Evolutionary conservation across 2,888 invertebrate species (phyloP), one percentile per base, ranked within the genome.

Genomic region (Hemithea aestivaria): DNA sequence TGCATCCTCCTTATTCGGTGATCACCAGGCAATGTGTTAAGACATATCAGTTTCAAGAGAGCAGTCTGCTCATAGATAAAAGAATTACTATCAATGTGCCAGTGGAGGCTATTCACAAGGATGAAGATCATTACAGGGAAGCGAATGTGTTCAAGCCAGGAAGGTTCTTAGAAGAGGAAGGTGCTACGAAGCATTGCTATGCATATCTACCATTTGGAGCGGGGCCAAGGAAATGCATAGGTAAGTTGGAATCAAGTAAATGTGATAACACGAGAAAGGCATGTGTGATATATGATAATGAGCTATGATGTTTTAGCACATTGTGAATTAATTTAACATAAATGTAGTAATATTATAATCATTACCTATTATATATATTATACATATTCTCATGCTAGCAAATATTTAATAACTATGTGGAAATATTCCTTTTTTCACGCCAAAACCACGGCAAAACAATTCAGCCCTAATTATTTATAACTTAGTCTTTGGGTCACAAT

Each of bases 221-320:
- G 7, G 87, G 87, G 27, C 83, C 84, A 12, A 76, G 82, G 36
- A 83, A 77, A 65, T 87, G 85, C 51, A 61, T 81, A 46, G 84
- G 85, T 87, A 60, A 75, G 80, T 60, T 20, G 2, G 16, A 16
- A 16, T 16, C 3, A 4, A 16, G 16, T 16, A 16, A 16, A 5
- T 24, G 24, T 24, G 10, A 8, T 16, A 16, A 16, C 3, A 16
- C 16, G 2, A 2, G 16, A n/a, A n/a, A n/a, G n/a, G n/a, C n/a
- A n/a, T n/a, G n/a, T n/a, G n/a, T n/a, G n/a, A n/a, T n/a, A n/a
- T 16, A 5, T 16, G 16, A 16, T 4, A 16, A 16, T 16, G 16
- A 4, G 3, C 5, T 16, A 16, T 16, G 16, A 16, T 16, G 16
- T n/a, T n/a, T n/a, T n/a, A n/a, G n/a, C n/a, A n/a, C n/a, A n/a